Evolutionary conservation across 2,797 vertebrate species (phyloP).

Genomic region (Siniperca obscura): DNA sequence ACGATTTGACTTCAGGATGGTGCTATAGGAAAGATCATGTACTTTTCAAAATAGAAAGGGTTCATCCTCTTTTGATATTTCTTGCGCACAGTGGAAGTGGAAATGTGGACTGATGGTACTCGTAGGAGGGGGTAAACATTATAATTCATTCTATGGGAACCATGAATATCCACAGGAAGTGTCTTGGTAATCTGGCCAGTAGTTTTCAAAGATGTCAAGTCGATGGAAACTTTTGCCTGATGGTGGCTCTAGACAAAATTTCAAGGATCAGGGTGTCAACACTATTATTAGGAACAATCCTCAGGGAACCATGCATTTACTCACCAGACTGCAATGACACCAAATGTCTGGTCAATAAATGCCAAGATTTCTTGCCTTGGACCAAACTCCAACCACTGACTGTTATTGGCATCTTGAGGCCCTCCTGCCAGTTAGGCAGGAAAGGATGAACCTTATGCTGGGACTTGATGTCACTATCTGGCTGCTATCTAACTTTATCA

Average conservation of each 20-base stretch:
- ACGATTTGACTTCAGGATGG: not conserved
- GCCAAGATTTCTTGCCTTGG: not conserved
- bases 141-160: not conserved
- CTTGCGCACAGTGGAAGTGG: not conserved
- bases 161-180: not conserved
- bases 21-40: too few species aligned
- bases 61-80: too few species aligned
- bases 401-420: too few species aligned
- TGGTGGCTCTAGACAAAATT: not conserved
- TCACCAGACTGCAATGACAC: too few species aligned
- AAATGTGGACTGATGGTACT: not conserved
- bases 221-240: not conserved
- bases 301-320: not conserved
- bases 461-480: not conserved
- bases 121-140: not conserved
- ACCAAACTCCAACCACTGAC: not conserved
- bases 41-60: too few species aligned
- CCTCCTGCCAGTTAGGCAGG: too few species aligned
- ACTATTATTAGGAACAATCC: not conserved
- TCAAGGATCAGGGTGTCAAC: not conserved
- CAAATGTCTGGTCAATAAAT: not conserved
- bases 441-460: not conserved
- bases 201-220: too few species aligned
- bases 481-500: slow-evolving; percentile 12
- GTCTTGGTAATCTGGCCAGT: not conserved